A percentile compares a stretch with the other conserved stretches of the same genome.
Evolutionary conservation across 1,140 invertebrate genomes (phyloP).

Genomic region (Varroa destructor): DNA sequence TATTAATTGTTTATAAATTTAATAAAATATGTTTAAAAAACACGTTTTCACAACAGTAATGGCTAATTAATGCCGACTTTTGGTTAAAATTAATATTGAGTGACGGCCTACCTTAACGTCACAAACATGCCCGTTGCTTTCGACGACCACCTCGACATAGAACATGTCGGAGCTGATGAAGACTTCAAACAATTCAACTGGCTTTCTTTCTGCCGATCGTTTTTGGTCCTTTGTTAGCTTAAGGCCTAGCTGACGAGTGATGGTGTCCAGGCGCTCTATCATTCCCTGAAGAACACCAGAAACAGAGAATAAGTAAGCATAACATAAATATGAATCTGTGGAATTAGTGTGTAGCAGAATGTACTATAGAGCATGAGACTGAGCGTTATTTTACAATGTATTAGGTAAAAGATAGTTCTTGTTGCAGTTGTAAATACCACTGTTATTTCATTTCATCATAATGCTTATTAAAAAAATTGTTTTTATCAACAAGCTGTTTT

Average conservation of each 20-base stretch:
- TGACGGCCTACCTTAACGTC: slow-evolving; percentile 57
- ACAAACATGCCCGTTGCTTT: slow-evolving; percentile 62
- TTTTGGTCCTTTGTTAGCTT: slow-evolving; percentile 22
- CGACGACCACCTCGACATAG: slow-evolving; percentile 75
- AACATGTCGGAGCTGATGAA: slow-evolving; percentile 95
- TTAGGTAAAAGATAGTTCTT: neutral
- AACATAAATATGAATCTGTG: slow-evolving; percentile 1
- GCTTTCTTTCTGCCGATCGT: neutral
- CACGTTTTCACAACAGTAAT: too few species aligned
- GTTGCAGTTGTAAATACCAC: too few species aligned
- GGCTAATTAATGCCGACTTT: too few species aligned
- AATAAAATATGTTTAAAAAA: neutral
- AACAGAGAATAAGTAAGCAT: slow-evolving; percentile 52
- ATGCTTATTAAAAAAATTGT: too few species aligned
- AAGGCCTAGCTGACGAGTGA: slow-evolving; percentile 58
- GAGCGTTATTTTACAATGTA: neutral
- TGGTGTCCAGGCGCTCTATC: slow-evolving; percentile 76
- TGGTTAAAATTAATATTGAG: neutral
- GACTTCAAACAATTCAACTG: slow-evolving; percentile 52
- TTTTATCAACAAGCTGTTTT: too few species aligned
- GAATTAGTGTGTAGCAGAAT: too few species aligned
- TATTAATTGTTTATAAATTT: neutral
- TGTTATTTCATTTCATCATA: too few species aligned
- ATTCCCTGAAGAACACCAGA: slow-evolving; percentile 55
- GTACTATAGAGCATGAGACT: too few species aligned